Conservation (phyloP, 1,140 invertebrate genomes). For the Dendrolimus kikuchii region DNA sequence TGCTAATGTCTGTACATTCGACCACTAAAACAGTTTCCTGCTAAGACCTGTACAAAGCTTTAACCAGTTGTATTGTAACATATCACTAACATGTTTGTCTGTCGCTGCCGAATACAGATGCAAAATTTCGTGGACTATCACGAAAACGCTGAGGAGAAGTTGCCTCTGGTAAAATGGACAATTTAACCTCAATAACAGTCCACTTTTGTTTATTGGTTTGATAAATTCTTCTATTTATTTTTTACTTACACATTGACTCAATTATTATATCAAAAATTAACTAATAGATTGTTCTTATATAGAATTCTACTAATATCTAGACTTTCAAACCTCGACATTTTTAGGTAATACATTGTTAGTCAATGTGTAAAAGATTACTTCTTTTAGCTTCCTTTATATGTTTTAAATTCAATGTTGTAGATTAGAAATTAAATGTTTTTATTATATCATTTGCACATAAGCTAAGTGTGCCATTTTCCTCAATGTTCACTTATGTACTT, state of each 20-base stretch:
- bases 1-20: too few species aligned
- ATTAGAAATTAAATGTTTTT: too few species aligned
- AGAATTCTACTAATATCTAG: too few species aligned
- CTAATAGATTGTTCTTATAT: too few species aligned
- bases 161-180: slow-evolving; percentile 84
- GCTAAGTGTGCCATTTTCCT: too few species aligned
- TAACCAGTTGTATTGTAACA: slow-evolving; percentile 11
- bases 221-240: slow-evolving; percentile 36
- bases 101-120: slow-evolving; percentile 75
- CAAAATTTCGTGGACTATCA: slow-evolving; percentile 90
- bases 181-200: slow-evolving; percentile 53
- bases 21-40: too few species aligned
- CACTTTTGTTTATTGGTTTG: slow-evolving; percentile 43
- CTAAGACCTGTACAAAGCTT: slow-evolving; percentile 24
- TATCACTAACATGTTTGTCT: slow-evolving; percentile 60
- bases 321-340: too few species aligned
- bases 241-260: slow-evolving; percentile 11
- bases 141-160: slow-evolving; percentile 88
- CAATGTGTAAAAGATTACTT: slow-evolving; percentile 18
- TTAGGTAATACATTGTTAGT: too few species aligned
- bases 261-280: too few species aligned
- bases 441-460: too few species aligned
- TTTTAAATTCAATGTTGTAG: slow-evolving; percentile 13
- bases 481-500: too few species aligned
- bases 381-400: slow-evolving; percentile 12